phyloP scores from a whole-genome alignment of 2,797 vertebrate genomes.

The Luscinia luscinia region DNA sequence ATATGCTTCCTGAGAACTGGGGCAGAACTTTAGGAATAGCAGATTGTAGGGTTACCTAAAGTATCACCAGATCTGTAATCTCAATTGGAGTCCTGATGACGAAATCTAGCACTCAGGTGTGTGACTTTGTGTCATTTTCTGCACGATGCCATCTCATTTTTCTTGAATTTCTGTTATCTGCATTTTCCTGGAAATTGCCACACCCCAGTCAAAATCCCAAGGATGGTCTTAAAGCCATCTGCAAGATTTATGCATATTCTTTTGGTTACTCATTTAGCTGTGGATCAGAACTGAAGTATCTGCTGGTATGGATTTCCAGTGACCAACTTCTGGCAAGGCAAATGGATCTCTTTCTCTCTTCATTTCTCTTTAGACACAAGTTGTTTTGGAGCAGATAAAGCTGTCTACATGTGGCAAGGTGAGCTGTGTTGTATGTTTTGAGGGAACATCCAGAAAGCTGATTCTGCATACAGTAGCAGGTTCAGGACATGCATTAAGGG shows the following conservation, averaged over 20 bases:
- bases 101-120: not conserved
- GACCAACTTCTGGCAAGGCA: not conserved
- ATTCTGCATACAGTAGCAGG: not conserved
- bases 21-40: not conserved
- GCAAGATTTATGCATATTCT: not conserved
- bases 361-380: not conserved
- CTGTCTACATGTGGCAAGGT: not conserved
- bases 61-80: not conserved
- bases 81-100: not conserved
- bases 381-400: not conserved
- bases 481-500: not conserved
- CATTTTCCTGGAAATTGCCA: conserved; percentile 3
- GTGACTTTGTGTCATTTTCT: not conserved
- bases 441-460: not conserved
- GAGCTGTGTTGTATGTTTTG: not conserved
- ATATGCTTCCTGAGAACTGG: not conserved
- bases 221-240: not conserved
- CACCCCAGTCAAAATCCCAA: not conserved
- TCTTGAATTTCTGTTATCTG: not conserved
- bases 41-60: not conserved
- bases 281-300: not conserved
- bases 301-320: not conserved
- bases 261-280: not conserved
- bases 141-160: not conserved
- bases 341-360: not conserved